Base-by-base conservation (phyloP, 2,113 vertebrate species). In the Pelecanoides urinatrix region DNA sequence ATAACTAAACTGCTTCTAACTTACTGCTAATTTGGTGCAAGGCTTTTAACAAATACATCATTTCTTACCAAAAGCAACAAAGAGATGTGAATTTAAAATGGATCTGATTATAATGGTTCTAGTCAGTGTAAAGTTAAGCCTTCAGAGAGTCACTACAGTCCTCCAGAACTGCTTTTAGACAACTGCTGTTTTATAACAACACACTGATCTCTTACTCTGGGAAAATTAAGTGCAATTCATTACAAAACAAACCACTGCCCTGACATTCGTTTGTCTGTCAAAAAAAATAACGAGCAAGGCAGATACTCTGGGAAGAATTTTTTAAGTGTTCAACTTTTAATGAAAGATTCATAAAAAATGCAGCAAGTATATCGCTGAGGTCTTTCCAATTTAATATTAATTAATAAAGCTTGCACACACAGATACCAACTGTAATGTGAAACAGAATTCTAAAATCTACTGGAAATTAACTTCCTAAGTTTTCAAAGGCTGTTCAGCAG, bases 221-320 rank as follows among this genome's bases (percentile, higher is more conserved):
- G 1, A 82, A 80, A 95, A 73, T 59, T 38, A 91, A 68, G 29
- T 21, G 38, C 23, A 70, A 82, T 73, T 79, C 52, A 80, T 92
- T 86, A 70, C 18, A 86, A 88, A 96, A 86, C 29, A 92, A 97
- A 92, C 55, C 80, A 71, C 47, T 70, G 72, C 47, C 63, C 70
- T 78, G 58, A 85, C 47, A 78, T 77, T 52, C 18, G 47, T 59
- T 53, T 62, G 3, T 71, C 36, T 84, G 19, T 67, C 86, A 93
- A 82, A 95, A 42, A 62, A 61, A 77, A 89, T 10, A 76, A 67
- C 63, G 47, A 93, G 79, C 86, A 90, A 92, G 40, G 32, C 61
- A 91, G 45, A 84, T n/a, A n/a, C 4, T 68, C 63, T 74, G 49
- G 56, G 55, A 96, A 45, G 49, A 65, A 94, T 23, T 22, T 90